Evolutionary conservation across 23 tunicate genomes (phyloP), one percentile per base, ranked within the genome.

Genomic region (Halocynthia roretzi): DNA sequence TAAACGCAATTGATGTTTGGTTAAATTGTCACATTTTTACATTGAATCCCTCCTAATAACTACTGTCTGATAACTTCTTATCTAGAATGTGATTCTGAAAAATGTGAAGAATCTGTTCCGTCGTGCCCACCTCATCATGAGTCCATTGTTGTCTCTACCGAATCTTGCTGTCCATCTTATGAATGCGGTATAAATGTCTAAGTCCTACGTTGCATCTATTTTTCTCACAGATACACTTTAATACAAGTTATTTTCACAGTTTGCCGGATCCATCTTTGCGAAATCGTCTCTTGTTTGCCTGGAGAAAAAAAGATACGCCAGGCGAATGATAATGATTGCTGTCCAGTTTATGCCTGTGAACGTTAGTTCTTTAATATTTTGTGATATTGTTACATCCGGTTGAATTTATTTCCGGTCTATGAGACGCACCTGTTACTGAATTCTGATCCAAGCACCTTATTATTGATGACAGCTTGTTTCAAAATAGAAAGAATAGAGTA

Each of bases 311-410:
- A 1, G 22, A 48, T 65, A 48, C 22, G 31, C 5, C 22, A 40
- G 31, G 31, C 70, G 19, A 20, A 40, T 65, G 70, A 65, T 65
- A 65, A 40, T 9, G 9, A 40, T 65, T 65, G 70, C 70, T 65
- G 70, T 65, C 70, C 70, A 15, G 31, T 48, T 15, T 65, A 65
- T 48, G 31, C 70, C 9, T 65, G 70, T 65, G 70, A 65, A 65
- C 22, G 70, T 65, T 20, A 65, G 19, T 31, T 31, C 44, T 31
- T 31, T 4, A 31, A 31, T 31, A 31, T 31, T 31, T 31, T 31
- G 44, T 31, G 44, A 31, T 31, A 31, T 31, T 31, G 44, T 31
- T 31, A 31, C 44, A 31, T 31, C 4, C 44, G 44, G 44, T 31
- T 31, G 44, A 31, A 31, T 31, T 31, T 31, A 31, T 31, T 31